Base-by-base conservation (phyloP, 2,113 vertebrate genomes). In the Rhabdomys dilectus region DNA sequence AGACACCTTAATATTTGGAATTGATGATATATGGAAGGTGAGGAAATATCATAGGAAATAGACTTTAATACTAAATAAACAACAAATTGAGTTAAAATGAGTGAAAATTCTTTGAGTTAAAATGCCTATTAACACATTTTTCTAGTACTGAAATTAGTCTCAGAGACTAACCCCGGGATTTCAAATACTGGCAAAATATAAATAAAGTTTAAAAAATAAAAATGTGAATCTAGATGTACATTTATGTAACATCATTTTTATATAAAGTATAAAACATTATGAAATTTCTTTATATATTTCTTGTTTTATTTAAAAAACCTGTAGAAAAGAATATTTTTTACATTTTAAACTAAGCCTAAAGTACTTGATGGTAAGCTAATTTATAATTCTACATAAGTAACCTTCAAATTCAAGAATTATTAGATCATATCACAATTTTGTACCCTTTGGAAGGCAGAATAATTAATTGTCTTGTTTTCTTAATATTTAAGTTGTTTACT, bases 341-440 rank as follows among this genome's bases (percentile, higher is more conserved):
- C 17, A 64, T 93, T 85, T 91, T 93, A 91, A 77, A 89, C 81
- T 11, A 2, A 93, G 76, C 58, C 31, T 22, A 17, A 86, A n/a
- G 3, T 78, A 88, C 26, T n/a, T 5, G 66, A 91, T 56, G 26
- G 8, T 87, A 21, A 94, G 29, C n/a, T 82, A 13, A 95, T 82
- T 64, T 81, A 91, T 76, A 6, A 89, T 58, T 77, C 48, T 42
- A 72, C 22, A n/a, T 78, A 45, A 73, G 11, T 68, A 82, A 82
- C n/a, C 48, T 87, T 77, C 39, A 48, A 51, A 87, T 82, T 93
- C 7, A 81, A 87, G 26, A 89, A 45, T 77, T 96, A 12, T 68
- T 45, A 17, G 36, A 36, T 7, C 78, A 17, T 13, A 75, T 51
- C 19, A 62, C 42, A 17, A 22, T 42, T 22, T 85, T 56, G 34